A percentile compares a stretch with the other conserved stretches of the same genome.
Evolutionary conservation across 2,797 vertebrate species (phyloP).

Genomic region (Halcyon smyrnensis): DNA sequence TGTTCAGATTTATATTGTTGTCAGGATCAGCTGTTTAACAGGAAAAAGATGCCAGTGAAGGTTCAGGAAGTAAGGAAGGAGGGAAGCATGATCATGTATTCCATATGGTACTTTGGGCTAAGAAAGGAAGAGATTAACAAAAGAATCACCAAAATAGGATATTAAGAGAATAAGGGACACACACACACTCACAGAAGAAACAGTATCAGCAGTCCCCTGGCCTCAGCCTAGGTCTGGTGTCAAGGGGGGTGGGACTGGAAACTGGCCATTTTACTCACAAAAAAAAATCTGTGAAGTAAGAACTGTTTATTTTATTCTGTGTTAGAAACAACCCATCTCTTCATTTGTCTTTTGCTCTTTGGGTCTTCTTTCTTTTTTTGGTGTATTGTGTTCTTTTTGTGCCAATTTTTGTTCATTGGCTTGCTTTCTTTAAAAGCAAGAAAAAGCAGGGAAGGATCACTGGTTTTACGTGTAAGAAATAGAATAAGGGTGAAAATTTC

Average conservation of each 20-base stretch:
- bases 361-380: neutral
- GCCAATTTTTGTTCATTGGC: neutral
- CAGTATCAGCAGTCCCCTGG: neutral
- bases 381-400: neutral
- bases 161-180: neutral
- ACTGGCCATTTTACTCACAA: neutral
- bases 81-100: neutral
- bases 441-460: neutral
- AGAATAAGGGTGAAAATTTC: neutral
- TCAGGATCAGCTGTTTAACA: neutral
- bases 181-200: neutral
- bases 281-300: neutral
- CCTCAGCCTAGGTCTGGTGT: neutral
- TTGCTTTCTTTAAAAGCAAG: neutral
- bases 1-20: neutral
- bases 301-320: neutral
- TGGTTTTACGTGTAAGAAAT: neutral
- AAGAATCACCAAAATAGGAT: neutral
- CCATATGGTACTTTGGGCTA: neutral
- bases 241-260: neutral
- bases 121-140: neutral
- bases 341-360: neutral
- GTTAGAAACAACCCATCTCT: neutral
- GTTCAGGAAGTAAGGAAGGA: neutral
- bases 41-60: neutral